Evolutionary conservation across 2,113 vertebrate species (phyloP).

Genomic region (Eubucco bourcierii): DNA sequence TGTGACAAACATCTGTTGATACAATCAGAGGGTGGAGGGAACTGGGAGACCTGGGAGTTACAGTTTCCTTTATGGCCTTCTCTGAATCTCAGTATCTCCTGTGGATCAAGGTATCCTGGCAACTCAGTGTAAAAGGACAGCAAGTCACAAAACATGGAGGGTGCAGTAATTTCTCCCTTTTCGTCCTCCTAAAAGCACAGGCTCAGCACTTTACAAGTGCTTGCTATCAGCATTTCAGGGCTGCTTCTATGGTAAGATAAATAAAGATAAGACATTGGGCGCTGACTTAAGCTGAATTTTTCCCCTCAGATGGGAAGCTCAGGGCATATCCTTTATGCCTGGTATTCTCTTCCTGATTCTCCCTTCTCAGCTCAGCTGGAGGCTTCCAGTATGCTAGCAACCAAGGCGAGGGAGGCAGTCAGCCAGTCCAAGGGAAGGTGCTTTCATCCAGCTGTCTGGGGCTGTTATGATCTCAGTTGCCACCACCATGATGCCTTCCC

Average conservation of each 20-base stretch:
- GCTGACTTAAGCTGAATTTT: neutral
- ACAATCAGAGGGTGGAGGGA: neutral
- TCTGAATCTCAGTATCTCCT: neutral
- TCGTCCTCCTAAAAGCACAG: neutral
- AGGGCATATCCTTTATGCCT: neutral
- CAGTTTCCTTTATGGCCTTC: neutral
- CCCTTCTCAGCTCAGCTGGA: neutral
- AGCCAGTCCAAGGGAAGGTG: neutral
- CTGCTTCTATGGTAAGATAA: neutral
- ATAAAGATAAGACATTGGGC: neutral
- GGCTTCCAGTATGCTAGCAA: neutral
- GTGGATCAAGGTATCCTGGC: neutral
- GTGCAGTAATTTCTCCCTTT: neutral
- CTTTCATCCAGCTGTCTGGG: neutral
- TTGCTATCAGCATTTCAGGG: neutral
- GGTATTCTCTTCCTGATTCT: neutral
- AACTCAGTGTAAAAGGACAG: neutral
- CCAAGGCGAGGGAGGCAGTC: neutral
- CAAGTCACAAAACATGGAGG: neutral
- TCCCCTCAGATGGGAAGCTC: neutral
- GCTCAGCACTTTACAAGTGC: neutral
- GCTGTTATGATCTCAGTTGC: neutral
- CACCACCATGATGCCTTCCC: neutral
- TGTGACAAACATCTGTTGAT: neutral
- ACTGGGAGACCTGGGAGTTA: accelerated